A percentile compares a stretch with the other conserved stretches of the same genome.
Evolutionary conservation across 2,113 vertebrate genomes (phyloP).

Genomic region (Arenaria interpres): DNA sequence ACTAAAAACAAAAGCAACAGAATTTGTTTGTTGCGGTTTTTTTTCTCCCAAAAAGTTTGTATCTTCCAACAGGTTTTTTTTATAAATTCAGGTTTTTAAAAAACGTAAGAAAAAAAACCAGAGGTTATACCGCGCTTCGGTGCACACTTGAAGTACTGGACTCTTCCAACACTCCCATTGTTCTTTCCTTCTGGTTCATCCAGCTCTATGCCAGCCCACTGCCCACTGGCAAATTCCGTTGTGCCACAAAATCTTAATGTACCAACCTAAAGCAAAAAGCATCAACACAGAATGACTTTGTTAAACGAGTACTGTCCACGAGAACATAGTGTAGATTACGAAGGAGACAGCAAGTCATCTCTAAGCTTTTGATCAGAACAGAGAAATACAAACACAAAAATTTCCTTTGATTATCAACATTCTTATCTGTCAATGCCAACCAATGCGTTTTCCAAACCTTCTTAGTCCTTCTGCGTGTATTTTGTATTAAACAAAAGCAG

Average conservation of each 20-base stretch:
- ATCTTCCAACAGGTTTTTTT: background rate
- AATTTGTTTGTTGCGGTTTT: background rate
- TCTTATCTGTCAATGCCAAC: background rate
- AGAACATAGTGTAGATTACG: background rate
- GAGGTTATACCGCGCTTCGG: slow-evolving; percentile 81
- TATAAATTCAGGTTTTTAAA: background rate
- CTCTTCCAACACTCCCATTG: slow-evolving; percentile 88
- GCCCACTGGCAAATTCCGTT: slow-evolving; percentile 92
- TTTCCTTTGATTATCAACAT: background rate
- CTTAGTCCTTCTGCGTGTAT: background rate
- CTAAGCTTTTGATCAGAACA: background rate
- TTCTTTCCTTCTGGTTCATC: slow-evolving; percentile 96
- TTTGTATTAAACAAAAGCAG: background rate
- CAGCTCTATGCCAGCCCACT: slow-evolving; percentile 95
- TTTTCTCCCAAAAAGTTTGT: fast-evolving
- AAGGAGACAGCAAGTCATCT: background rate
- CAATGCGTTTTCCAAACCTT: background rate
- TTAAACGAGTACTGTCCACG: background rate
- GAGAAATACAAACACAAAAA: background rate
- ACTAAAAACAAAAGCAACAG: background rate
- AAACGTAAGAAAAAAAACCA: background rate
- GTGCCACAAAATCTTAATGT: slow-evolving; percentile 90
- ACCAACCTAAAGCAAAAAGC: slow-evolving; percentile 79
- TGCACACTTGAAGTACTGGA: slow-evolving; percentile 93
- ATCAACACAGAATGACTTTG: background rate